A percentile compares a stretch with the other conserved stretches of the same genome.
Conservation (phyloP, 1,140 invertebrate species). For the Xylocopa sonorina region DNA sequence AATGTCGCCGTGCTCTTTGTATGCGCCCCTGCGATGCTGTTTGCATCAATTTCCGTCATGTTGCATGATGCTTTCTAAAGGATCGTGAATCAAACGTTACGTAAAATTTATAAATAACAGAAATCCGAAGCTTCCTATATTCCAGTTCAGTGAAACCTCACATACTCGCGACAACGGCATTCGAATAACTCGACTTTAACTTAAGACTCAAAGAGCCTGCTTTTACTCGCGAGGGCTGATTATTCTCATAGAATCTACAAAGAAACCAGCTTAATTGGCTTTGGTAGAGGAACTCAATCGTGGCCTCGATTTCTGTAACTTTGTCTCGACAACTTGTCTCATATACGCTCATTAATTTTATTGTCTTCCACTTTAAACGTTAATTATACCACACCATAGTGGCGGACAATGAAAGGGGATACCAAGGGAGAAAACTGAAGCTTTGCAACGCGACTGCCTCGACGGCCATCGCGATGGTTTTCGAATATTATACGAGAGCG, state of each 20-base stretch:
- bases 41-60: background rate
- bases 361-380: slow-evolving; percentile 18
- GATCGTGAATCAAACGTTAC: background rate
- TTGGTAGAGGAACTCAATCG: slow-evolving; percentile 16
- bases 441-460: background rate
- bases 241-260: background rate
- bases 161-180: background rate
- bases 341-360: slow-evolving; percentile 5
- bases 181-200: background rate
- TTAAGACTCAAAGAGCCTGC: background rate
- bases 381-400: slow-evolving; percentile 40
- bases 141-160: too few species aligned
- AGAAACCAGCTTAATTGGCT: slow-evolving; percentile 35
- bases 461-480: background rate
- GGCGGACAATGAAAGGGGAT: background rate
- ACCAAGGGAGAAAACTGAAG: slow-evolving; percentile 18
- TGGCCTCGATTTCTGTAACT: slow-evolving; percentile 22
- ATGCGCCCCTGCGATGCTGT: background rate
- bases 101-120: background rate
- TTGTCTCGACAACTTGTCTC: background rate
- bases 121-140: background rate
- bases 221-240: background rate
- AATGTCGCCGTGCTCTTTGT: background rate
- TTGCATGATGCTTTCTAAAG: background rate
- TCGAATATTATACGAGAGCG: too few species aligned